phyloP scores from a whole-genome alignment of 2,888 invertebrate genomes.

The Slavum lentiscoides region DNA sequence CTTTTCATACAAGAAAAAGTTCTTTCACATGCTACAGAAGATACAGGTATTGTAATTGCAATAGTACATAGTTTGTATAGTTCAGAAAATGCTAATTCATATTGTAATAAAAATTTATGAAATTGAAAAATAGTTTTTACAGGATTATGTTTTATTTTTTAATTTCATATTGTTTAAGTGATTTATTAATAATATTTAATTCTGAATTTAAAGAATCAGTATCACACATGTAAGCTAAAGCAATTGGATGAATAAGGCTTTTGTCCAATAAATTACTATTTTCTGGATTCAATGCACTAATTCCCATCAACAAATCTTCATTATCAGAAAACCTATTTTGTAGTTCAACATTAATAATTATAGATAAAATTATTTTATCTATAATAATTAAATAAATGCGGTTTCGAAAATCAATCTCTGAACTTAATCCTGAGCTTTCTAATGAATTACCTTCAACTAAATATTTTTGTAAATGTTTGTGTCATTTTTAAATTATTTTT shows the following conservation, averaged over 20 bases:
- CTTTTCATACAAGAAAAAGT: conserved; percentile 13
- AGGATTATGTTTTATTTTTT: neutral
- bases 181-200: conserved; percentile 23
- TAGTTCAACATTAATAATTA: conserved; percentile 9
- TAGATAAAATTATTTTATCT: no score
- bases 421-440: neutral
- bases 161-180: conserved; percentile 2
- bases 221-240: no score
- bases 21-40: neutral
- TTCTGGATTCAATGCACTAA: conserved; percentile 8
- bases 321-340: conserved; percentile 21
- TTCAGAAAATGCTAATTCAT: conserved; percentile 31
- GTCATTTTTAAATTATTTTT: conserved; percentile 10
- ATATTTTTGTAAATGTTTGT: conserved; percentile 9
- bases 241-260: no score
- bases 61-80: conserved; percentile 12
- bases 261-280: conserved; percentile 18
- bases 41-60: conserved; percentile 13
- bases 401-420: conserved; percentile 12
- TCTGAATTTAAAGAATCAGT: no score
- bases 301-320: conserved; percentile 10
- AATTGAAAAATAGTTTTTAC: conserved; percentile 26
- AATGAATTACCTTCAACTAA: neutral
- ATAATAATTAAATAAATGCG: neutral
- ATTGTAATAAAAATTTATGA: conserved; percentile 12